A percentile compares a stretch with the other conserved stretches of the same genome.
Evolutionary conservation across 2,888 invertebrate species (phyloP).

Genomic region (Herminia tarsipennalis): DNA sequence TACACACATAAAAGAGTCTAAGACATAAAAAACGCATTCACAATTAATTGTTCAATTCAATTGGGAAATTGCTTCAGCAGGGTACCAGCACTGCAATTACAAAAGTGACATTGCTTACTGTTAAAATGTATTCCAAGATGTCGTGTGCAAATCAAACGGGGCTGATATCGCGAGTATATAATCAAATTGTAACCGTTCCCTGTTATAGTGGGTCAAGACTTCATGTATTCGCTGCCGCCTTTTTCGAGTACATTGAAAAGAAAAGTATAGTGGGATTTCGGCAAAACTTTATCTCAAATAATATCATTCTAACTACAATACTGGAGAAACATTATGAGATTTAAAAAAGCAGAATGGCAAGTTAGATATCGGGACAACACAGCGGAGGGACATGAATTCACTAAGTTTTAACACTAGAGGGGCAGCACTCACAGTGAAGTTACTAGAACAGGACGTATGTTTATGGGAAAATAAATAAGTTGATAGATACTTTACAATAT

Average conservation of each 20-base stretch:
- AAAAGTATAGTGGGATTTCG: neutral
- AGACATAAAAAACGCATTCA: too few species aligned
- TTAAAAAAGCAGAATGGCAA: neutral
- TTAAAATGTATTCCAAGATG: slow-evolving; percentile 19
- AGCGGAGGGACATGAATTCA: too few species aligned
- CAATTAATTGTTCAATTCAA: too few species aligned
- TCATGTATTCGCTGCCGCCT: slow-evolving; percentile 19
- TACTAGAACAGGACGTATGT: too few species aligned
- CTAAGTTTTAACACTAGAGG: too few species aligned
- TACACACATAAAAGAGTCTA: too few species aligned
- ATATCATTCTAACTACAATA: slow-evolving; percentile 4
- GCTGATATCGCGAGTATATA: slow-evolving; percentile 31
- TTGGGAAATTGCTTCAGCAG: too few species aligned
- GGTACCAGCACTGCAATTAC: neutral
- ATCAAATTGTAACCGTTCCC: slow-evolving; percentile 17
- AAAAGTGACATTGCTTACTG: neutral
- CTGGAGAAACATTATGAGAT: slow-evolving; percentile 8
- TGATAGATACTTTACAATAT: too few species aligned
- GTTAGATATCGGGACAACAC: neutral
- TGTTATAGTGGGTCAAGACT: slow-evolving; percentile 19
- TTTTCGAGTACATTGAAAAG: slow-evolving; percentile 15
- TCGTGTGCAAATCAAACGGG: slow-evolving; percentile 33
- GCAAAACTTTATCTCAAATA: slow-evolving; percentile 14
- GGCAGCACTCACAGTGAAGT: too few species aligned
- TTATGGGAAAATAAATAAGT: too few species aligned